Percentiles rank a stretch among this genome's conserved stretches.
Evolutionary conservation across 2,888 invertebrate species (phyloP).

Genomic region (Perdita meconis): DNA sequence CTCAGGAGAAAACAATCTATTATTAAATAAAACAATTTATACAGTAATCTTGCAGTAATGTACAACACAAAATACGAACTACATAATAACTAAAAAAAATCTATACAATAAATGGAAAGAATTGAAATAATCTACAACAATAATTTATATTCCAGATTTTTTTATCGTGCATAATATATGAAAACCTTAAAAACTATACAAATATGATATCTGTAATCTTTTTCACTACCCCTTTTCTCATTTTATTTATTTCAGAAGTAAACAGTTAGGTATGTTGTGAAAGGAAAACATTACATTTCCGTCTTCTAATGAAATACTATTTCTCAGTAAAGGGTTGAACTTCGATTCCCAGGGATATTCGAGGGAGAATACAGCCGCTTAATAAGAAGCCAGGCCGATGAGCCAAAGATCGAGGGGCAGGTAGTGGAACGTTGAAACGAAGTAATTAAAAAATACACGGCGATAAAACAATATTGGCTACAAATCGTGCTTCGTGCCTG

Average conservation of each 20-base stretch:
- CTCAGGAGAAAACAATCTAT: too few species aligned
- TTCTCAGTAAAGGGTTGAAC: conserved; percentile 76
- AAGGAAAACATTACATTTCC: conserved; percentile 1
- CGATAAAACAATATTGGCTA: conserved; percentile 83
- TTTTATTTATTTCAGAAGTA: neutral
- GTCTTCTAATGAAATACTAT: conserved; percentile 16
- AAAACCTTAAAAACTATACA: too few species aligned
- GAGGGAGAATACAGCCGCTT: conserved; percentile 70
- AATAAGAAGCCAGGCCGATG: conserved; percentile 77
- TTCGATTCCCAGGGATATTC: conserved; percentile 79
- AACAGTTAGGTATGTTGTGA: conserved; percentile 7
- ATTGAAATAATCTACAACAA: too few species aligned
- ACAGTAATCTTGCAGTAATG: too few species aligned
- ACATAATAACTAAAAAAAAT: too few species aligned
- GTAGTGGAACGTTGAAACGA: conserved; percentile 75
- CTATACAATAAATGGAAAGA: too few species aligned
- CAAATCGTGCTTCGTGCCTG: conserved; percentile 77
- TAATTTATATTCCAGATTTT: too few species aligned
- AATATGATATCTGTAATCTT: neutral
- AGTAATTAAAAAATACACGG: conserved; percentile 83
- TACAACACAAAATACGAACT: too few species aligned
- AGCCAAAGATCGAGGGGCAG: conserved; percentile 68
- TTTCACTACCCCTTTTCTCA: neutral
- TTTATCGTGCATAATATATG: too few species aligned
- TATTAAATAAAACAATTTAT: too few species aligned